These are phyloP conservation scores for Cyprinodon diabolis DNA, from an alignment of 2,797 vertebrate species.

Conservation along the genomic window DNA sequence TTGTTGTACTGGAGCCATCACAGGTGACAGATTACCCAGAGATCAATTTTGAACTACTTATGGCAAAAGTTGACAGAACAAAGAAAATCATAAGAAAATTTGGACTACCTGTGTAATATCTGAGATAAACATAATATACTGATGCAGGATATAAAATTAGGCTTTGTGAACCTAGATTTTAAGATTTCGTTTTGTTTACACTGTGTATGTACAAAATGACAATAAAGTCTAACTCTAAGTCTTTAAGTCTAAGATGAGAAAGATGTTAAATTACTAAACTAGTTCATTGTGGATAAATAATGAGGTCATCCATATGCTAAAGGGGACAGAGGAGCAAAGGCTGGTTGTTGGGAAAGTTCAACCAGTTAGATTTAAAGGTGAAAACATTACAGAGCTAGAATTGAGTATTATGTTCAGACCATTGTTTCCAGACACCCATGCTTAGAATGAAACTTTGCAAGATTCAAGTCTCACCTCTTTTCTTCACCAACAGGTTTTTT, in stretches of 20 bases:
- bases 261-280: not conserved
- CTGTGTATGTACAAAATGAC: too few species aligned
- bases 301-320: not conserved
- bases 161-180: too few species aligned
- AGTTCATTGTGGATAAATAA: not conserved
- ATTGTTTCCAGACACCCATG: not conserved
- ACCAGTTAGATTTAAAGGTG: too few species aligned
- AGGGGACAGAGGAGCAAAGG: not conserved
- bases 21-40: not conserved
- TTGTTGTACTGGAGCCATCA: not conserved
- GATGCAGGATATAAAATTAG: not conserved
- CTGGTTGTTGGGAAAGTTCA: not conserved
- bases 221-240: too few species aligned
- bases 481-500: conserved; percentile 84
- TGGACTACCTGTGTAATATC: not conserved
- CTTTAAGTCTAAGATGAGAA: too few species aligned
- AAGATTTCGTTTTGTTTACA: too few species aligned
- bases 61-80: not conserved
- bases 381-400: not conserved
- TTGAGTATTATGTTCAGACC: not conserved
- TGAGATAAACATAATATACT: not conserved
- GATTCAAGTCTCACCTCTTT: not conserved
- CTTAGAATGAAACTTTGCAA: not conserved
- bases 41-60: not conserved
- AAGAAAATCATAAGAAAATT: not conserved